Base-by-base conservation (phyloP, 2,888 invertebrate genomes). In the Drosophila tanythrix region DNA sequence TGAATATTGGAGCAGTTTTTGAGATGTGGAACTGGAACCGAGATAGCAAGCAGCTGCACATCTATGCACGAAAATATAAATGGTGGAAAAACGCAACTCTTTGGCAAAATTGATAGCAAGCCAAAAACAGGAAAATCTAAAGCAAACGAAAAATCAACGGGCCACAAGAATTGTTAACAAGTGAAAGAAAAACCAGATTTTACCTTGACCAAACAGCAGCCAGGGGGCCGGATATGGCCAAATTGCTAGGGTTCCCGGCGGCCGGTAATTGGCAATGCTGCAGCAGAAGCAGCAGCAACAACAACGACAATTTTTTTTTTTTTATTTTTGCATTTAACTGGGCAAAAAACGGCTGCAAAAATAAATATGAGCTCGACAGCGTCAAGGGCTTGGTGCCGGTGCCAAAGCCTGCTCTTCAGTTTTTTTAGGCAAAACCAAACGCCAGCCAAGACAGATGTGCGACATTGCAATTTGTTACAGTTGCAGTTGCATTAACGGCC, bases 171-270 rank as follows among this genome's bases (percentile, higher is more conserved):
- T 74, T 67, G 83, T 63, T 72, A 88, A 78, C 88, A 85, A 83
- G 87, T 83, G 79, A 67, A 71, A 81, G 74, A 71, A 83, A 88
- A 86, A 86, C 85, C 90, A 71, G 85, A 86, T 86, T 86, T 76
- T 82, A 64, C 76, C 76, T 74, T 72, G 74, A 74, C 83, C 74
- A 76, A 83, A 72, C 76, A 59, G 62, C 83, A 70, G 88, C 89
- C 81, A 88, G 89, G 87, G 90, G 91, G 91, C 92, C 91, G 91
- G 92, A 91, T 91, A 92, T 91, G 83, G 85, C 91, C 83, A 91
- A 92, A 91, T 91, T 91, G 91, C 92, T 90, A 90, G 91, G 92
- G 91, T 91, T 90, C 89, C 86, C 80, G 82, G 74, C 80, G 75
- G 86, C 82, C 85, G 81, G 91, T 92, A 92, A 92, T 91, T 91